Base-by-base conservation (phyloP, 2,888 invertebrate species). In the Colostygia pectinataria region DNA sequence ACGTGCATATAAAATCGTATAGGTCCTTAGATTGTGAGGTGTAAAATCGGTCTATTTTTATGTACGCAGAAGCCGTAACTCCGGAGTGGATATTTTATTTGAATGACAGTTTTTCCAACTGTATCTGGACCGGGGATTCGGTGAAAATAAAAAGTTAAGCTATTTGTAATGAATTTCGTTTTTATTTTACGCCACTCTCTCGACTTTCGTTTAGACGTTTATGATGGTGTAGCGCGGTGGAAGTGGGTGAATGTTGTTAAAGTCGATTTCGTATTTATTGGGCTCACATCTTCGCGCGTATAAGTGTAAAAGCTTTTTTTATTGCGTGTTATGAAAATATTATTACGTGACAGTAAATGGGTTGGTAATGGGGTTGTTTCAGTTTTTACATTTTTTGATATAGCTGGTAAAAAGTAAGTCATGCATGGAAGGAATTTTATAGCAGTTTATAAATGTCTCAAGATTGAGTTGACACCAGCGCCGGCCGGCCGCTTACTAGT, bases 31-130 rank as follows among this genome's bases (percentile, higher is more conserved):
- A 74, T 77, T 72, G 76, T 63, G 76, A 85, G 80, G 83, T 85
- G 87, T 82, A 78, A 84, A 86, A 83, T 83, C 74, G 74, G 77
- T 80, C 79, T 80, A 83, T 83, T 87, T 85, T 89, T 85, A 83
- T 77, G 76, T 75, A 71, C 68, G 71, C 65, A 63, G 68, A 65
- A 65, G 77, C 78, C 74, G 80, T 88, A 82, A 84, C 74, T 73
- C 74, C 69, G 70, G 68, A 80, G 75, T 81, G 74, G 78, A 73
- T 57, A 55, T 76, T 83, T 86, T 85, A 87, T 85, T 81, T 59
- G 73, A 63, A 70, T 66, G 78, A 74, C 79, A 81, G 69, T 80
- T 82, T 74, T 71, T 65, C 68, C 20, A 33, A 31, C 47, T 27
- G 36, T 47, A 27, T 40, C 34, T 36, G 36, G 41, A 51, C 46